These are phyloP conservation scores for Tipula vernalis DNA, from an alignment of 2,888 invertebrate genomes.

Conservation along the genomic window DNA sequence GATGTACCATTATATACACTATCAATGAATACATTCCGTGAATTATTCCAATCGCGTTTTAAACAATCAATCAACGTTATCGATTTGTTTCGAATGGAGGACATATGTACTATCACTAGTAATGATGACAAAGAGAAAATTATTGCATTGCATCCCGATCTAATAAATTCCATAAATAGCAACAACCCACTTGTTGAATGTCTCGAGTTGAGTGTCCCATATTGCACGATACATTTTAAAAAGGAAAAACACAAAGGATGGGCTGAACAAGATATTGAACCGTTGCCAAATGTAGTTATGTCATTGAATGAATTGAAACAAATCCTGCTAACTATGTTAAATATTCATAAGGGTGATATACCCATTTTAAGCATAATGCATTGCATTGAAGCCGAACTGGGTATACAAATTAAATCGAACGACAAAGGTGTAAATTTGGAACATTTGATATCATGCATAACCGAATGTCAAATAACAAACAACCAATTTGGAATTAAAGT, in stretches of 20 bases:
- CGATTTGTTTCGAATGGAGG: slow-evolving; percentile 58
- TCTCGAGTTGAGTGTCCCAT: slow-evolving; percentile 40
- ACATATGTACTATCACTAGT: slow-evolving; percentile 61
- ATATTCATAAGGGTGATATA: slow-evolving; percentile 31
- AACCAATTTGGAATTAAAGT: slow-evolving; percentile 36
- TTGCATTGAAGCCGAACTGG: slow-evolving; percentile 31
- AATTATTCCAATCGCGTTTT: slow-evolving; percentile 68
- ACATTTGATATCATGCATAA: slow-evolving; percentile 74
- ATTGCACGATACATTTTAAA: slow-evolving; percentile 48
- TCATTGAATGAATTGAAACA: slow-evolving; percentile 31
- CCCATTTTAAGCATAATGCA: slow-evolving; percentile 33
- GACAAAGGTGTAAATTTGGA: slow-evolving; percentile 75
- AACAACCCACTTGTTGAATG: slow-evolving; percentile 37
- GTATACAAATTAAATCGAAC: slow-evolving; percentile 26
- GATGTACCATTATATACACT: slow-evolving; percentile 63
- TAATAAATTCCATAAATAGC: slow-evolving; percentile 40
- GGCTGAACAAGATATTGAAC: slow-evolving; percentile 62
- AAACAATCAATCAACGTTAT: slow-evolving; percentile 56
- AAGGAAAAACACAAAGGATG: slow-evolving; percentile 54
- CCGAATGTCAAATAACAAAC: slow-evolving; percentile 45
- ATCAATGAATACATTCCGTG: slow-evolving; percentile 69
- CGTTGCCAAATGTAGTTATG: slow-evolving; percentile 43
- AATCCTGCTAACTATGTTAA: slow-evolving; percentile 30
- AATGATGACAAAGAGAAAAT: slow-evolving; percentile 57
- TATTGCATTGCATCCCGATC: slow-evolving; percentile 50